Conservation (phyloP, 2,113 vertebrate genomes). For the Clupea harengus region DNA sequence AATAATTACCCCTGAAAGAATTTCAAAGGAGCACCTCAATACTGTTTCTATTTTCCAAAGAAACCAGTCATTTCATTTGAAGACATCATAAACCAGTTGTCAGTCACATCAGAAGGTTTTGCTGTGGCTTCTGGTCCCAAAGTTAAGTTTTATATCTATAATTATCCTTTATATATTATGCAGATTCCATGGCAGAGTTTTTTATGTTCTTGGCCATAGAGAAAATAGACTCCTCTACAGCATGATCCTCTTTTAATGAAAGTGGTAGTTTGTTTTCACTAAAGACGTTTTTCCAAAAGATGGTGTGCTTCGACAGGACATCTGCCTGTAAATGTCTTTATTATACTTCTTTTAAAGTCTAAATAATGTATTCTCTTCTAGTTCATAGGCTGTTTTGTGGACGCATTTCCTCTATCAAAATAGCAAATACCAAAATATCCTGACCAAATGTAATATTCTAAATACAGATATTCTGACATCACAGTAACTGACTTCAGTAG, state of each 20-base stretch:
- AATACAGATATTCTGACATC: background rate
- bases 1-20: background rate
- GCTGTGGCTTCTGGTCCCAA: background rate
- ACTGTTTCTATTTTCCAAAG: conserved; percentile 4
- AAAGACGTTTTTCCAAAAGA: background rate
- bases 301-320: background rate
- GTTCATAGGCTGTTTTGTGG: background rate
- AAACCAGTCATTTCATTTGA: background rate
- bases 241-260: background rate
- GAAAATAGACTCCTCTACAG: background rate
- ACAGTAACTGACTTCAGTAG: background rate
- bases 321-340: background rate
- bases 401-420: background rate
- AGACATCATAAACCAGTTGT: background rate
- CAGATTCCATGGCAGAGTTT: background rate
- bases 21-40: background rate
- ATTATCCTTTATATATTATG: background rate
- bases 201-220: background rate
- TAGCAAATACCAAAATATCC: background rate
- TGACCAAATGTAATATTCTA: background rate
- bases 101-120: background rate
- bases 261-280: background rate
- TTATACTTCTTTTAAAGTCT: background rate
- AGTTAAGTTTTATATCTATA: no score
- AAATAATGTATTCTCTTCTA: background rate